Conservation (phyloP, 1,140 invertebrate genomes). For the Belonocnema kinseyi region DNA sequence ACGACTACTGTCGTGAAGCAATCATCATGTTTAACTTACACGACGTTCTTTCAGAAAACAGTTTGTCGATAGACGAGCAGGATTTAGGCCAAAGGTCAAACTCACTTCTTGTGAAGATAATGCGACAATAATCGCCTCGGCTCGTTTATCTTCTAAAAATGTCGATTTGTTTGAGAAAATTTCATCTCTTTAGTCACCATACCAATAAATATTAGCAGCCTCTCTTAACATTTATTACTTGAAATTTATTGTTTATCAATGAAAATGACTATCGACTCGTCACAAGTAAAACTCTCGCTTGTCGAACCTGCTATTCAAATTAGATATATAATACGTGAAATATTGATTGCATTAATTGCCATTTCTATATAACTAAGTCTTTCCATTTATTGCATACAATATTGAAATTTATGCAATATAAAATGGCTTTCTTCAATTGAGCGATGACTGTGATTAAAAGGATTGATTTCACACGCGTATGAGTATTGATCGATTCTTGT, state of each 20-base stretch:
- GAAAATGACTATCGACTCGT: neutral
- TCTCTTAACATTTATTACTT: neutral
- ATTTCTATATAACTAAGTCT: neutral
- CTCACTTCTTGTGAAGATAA: constrained; percentile 47
- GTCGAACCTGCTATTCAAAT: constrained; percentile 2
- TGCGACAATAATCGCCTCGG: neutral
- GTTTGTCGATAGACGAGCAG: constrained; percentile 37
- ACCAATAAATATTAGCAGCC: too few relatives aligned
- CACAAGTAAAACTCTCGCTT: neutral
- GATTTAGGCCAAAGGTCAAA: constrained; percentile 49
- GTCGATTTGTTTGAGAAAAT: neutral
- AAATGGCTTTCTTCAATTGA: neutral
- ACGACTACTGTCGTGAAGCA: neutral
- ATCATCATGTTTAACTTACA: neutral
- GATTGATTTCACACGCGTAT: constrained; percentile 12
- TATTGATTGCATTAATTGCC: neutral
- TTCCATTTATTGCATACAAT: neutral
- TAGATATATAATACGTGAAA: neutral
- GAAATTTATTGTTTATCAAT: neutral
- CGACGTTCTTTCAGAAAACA: constrained; percentile 11
- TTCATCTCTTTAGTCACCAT: neutral
- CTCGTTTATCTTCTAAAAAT: neutral
- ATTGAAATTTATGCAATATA: neutral
- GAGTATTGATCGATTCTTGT: constrained; percentile 9
- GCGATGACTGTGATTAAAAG: neutral